Percentiles rank a stretch among this genome's conserved stretches.
Evolutionary conservation across 2,888 invertebrate genomes (phyloP).

Genomic region (Pyrgus malvae): DNA sequence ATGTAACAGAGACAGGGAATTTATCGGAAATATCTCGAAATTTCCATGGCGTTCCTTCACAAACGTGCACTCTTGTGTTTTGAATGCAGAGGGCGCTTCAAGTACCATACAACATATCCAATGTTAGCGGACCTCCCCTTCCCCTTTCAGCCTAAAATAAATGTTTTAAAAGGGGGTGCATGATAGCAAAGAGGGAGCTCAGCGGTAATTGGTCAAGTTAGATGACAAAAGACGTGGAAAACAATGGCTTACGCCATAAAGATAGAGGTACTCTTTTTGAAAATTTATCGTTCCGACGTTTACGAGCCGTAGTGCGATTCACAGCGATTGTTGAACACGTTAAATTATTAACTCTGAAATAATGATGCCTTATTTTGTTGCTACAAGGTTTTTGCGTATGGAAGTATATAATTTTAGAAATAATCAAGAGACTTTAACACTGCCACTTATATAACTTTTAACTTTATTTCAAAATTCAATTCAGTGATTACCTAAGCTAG

Average conservation of each 20-base stretch:
- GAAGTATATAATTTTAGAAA: no score
- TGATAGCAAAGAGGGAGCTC: slow-evolving; percentile 42
- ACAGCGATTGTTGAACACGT: slow-evolving; percentile 17
- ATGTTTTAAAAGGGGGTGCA: slow-evolving; percentile 37
- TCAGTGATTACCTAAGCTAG: no score
- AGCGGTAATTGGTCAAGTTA: slow-evolving; percentile 42
- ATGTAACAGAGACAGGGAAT: slow-evolving; percentile 51
- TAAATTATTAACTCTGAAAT: slow-evolving; percentile 2
- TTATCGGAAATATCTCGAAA: slow-evolving; percentile 68
- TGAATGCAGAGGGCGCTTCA: slow-evolving; percentile 47
- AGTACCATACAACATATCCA: slow-evolving; percentile 45
- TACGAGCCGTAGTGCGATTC: slow-evolving; percentile 29
- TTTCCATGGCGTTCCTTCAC: slow-evolving; percentile 44
- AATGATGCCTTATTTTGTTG: slow-evolving; percentile 5
- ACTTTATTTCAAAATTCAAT: no score
- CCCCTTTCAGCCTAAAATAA: slow-evolving; percentile 35
- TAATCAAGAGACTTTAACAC: no score
- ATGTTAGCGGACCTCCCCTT: slow-evolving; percentile 36
- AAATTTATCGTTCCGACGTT: slow-evolving; percentile 41
- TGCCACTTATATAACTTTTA: no score
- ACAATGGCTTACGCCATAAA: slow-evolving; percentile 53
- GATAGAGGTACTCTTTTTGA: slow-evolving; percentile 47
- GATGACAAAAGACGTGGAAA: slow-evolving; percentile 60
- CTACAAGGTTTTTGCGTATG: no score
- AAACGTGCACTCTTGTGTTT: slow-evolving; percentile 47